phyloP scores from a whole-genome alignment of 2,113 vertebrate species.

The Tachycineta bicolor region DNA sequence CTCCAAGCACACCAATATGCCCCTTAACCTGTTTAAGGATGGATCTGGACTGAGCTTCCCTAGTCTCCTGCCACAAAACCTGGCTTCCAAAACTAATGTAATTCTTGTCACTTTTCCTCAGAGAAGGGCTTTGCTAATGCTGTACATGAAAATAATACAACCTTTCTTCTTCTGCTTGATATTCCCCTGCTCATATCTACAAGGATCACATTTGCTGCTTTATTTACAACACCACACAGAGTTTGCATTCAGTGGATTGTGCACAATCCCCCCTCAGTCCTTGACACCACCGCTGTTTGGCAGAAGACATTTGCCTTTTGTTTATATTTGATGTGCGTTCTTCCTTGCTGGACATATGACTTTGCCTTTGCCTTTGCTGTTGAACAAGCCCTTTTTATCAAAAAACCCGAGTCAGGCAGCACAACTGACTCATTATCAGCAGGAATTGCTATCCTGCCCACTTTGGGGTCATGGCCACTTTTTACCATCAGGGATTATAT shows the following conservation, averaged over 20 bases:
- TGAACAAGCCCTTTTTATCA: neutral
- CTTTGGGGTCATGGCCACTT: neutral
- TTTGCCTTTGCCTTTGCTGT: neutral
- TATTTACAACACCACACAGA: neutral
- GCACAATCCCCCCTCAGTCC: neutral
- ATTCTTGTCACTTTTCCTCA: neutral
- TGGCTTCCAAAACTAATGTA: neutral
- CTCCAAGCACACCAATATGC: neutral
- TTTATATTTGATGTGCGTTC: neutral
- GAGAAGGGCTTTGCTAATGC: neutral
- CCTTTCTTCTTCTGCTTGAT: neutral
- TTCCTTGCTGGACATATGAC: neutral
- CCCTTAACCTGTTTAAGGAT: neutral
- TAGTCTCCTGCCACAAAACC: neutral
- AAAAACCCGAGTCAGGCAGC: neutral
- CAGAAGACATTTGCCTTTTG: slow-evolving; percentile 17
- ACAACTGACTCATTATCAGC: neutral
- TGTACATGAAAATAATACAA: neutral
- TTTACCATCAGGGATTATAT: neutral
- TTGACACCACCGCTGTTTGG: neutral
- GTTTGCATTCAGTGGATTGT: neutral
- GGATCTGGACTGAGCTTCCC: neutral
- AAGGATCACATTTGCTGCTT: neutral
- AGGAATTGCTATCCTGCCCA: neutral
- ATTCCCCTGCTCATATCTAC: neutral